Percentiles rank a stretch among this genome's conserved stretches.
These are phyloP conservation scores for Chrysopa pallens DNA, from an alignment of 1,140 invertebrate genomes.

Conservation along the genomic window DNA sequence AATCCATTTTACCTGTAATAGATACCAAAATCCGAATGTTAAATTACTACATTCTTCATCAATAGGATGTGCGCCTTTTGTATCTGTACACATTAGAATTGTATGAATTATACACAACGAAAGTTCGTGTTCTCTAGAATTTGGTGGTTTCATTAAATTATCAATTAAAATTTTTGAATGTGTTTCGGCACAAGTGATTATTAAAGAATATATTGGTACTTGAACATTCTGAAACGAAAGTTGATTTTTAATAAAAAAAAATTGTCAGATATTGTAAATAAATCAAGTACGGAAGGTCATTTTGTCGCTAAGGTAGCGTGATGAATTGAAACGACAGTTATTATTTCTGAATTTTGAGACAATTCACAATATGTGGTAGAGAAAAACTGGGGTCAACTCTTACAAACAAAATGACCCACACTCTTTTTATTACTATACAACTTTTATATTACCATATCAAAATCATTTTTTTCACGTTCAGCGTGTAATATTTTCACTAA, in stretches of 20 bases:
- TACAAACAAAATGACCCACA: too few relatives aligned
- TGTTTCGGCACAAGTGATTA: conserved; percentile 42
- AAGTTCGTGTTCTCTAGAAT: conserved; percentile 21
- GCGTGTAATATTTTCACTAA: conserved; percentile 19
- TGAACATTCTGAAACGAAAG: not conserved
- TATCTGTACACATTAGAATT: conserved; percentile 51
- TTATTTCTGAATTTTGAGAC: too few relatives aligned
- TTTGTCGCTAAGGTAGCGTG: too few relatives aligned
- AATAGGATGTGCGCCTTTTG: conserved; percentile 64
- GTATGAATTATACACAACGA: conserved; percentile 26
- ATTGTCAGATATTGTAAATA: too few relatives aligned
- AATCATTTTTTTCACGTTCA: conserved; percentile 12
- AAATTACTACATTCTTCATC: conserved; percentile 70
- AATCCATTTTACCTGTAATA: conserved; percentile 65
- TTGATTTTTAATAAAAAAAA: too few relatives aligned
- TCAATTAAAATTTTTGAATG: conserved; percentile 41
- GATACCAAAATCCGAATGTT: conserved; percentile 81
- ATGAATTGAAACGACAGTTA: too few relatives aligned
- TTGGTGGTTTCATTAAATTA: conserved; percentile 22
- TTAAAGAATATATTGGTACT: conserved; percentile 32
- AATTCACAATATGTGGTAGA: too few relatives aligned
- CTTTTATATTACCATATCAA: conserved; percentile 19
- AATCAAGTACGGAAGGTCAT: too few relatives aligned
- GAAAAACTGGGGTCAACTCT: too few relatives aligned
- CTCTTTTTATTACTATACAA: conserved; percentile 1